Percentiles rank a stretch among this genome's conserved stretches.
Evolutionary conservation across 2,888 invertebrate species (phyloP).

Genomic region (Hermaeophaga mercurialis): DNA sequence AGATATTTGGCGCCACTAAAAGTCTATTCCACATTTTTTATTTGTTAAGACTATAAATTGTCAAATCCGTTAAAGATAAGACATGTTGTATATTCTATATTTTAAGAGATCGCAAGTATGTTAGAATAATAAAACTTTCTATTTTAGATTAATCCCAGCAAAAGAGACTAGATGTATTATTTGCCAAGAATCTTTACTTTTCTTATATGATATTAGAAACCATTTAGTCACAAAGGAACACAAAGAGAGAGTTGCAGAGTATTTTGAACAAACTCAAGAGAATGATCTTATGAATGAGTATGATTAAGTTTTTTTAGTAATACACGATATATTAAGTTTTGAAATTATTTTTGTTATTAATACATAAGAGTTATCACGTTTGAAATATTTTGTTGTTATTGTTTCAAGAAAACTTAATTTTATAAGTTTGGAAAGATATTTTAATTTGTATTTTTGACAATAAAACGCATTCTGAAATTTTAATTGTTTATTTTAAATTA

Average conservation of each 20-base stretch:
- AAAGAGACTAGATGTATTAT: conserved; percentile 48
- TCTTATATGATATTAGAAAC: conserved; percentile 54
- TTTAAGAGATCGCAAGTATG: no score
- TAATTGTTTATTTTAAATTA: conserved; percentile 14
- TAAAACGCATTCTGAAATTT: not conserved
- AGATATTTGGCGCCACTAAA: no score
- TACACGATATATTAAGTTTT: not conserved
- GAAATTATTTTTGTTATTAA: not conserved
- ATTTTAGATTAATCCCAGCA: conserved; percentile 44
- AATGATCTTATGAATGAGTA: no score
- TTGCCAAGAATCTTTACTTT: conserved; percentile 51
- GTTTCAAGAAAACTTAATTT: no score
- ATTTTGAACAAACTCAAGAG: no score
- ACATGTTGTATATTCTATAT: no score
- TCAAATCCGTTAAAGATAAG: no score
- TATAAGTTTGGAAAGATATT: no score
- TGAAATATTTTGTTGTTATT: not conserved
- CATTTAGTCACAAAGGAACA: conserved; percentile 59
- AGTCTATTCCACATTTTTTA: not conserved
- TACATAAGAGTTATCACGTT: not conserved
- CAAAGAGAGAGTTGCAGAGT: conserved; percentile 29
- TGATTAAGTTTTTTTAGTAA: no score
- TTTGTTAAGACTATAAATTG: no score
- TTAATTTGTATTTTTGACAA: conserved; percentile 8
- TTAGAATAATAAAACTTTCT: no score